Base-by-base conservation (phyloP, 2,888 invertebrate species). In the Lithophane semibrunnea region DNA sequence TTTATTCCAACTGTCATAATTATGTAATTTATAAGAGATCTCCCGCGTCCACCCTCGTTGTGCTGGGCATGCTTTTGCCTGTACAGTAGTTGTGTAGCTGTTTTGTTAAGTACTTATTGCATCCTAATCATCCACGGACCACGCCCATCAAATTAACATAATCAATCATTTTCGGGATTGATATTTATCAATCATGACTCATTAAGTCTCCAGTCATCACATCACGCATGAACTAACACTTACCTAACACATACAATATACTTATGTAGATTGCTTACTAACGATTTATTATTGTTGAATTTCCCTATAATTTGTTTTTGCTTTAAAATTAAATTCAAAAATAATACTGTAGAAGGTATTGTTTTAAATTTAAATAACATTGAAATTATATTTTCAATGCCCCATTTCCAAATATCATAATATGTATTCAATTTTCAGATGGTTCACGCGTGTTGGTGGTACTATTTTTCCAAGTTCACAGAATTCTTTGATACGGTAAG, bases 401-500 rank as follows among this genome's bases (percentile, higher is more conserved):
- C 29, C 66, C 58, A 67, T 69, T 63, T 56, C 66, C 42, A 52
- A 74, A 75, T 70, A 52, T 54, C 10, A 75, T 75, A 70, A 61
- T 61, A 60, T 58, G 12, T 68, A 16, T 78, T 58, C 2, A 80
- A 79, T 91, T 97, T 97, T 90, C 97, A 99, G 99, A 99, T 99
- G 99, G 98, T 98, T 77, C 97, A 98, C 94, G 98, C 98, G 61
- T 98, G 99, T 94, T 99, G 99, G 99, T 99, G 99, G 99, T 99
- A 99, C 96, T 99, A 98, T 95, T 98, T 99, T 94, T 99, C 99
- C 75, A 99, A 99, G 95, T 99, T 99, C 96, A 98, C 99, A 89
- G 99, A 99, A 96, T 99, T 99, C 94, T 97, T 99, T 95, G 99
- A 99, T 96, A 99, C 99, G 96, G 99, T 99, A 96, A 98, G 98